phyloP scores from a whole-genome alignment of 2,113 vertebrate species.

The Chascanopsetta lugubris region DNA sequence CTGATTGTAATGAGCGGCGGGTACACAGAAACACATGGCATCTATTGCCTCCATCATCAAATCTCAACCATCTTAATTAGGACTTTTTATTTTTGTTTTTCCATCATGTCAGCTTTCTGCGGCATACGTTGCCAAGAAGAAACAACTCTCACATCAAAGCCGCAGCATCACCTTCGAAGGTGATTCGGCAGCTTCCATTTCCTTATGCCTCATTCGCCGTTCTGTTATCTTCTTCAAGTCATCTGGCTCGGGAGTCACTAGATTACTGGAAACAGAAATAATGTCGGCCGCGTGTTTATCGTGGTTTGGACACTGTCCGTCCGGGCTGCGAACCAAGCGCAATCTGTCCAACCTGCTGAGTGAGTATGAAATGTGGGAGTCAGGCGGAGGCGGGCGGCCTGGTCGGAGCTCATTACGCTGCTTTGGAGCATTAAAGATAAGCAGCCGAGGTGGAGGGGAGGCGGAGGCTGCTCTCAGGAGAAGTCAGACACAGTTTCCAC shows the following conservation, averaged over 20 bases:
- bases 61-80: constrained; percentile 75
- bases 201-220: constrained; percentile 39
- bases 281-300: constrained; percentile 74
- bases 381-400: constrained; percentile 36
- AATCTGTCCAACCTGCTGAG: constrained; percentile 73
- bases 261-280: constrained; percentile 79
- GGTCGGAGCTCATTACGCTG: constrained; percentile 29
- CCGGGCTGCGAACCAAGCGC: constrained; percentile 70
- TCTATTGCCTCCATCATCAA: constrained; percentile 68
- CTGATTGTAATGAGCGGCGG: constrained; percentile 2
- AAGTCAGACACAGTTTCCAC: constrained; percentile 40
- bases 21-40: constrained; percentile 65
- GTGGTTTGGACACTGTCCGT: constrained; percentile 67
- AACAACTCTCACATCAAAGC: constrained; percentile 65
- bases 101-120: constrained; percentile 71
- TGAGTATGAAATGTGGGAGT: constrained; percentile 57
- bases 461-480: constrained; percentile 11
- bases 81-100: constrained; percentile 64
- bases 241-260: constrained; percentile 62
- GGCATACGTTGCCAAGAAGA: constrained; percentile 50
- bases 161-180: constrained; percentile 14
- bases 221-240: constrained; percentile 68
- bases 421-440: constrained; percentile 52
- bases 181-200: constrained; percentile 49
- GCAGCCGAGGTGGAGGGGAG: constrained; percentile 13